Conservation (phyloP, 2,113 vertebrate genomes). For the Odocoileus hemionus region DNA sequence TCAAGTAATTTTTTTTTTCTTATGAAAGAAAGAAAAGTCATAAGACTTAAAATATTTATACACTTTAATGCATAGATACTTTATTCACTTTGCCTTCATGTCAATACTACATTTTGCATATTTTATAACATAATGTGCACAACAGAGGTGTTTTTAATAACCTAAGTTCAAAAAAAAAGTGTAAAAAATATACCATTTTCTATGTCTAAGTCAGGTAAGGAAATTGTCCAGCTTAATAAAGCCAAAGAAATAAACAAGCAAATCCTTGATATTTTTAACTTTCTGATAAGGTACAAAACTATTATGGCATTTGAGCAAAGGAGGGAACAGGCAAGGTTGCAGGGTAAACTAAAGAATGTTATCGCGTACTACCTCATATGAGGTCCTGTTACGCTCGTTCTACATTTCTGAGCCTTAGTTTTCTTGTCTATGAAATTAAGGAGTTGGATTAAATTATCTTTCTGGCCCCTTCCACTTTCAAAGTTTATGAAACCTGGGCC, state of each 20-base stretch:
- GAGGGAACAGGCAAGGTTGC: not conserved
- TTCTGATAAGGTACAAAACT: not conserved
- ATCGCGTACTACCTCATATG: not conserved
- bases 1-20: not conserved
- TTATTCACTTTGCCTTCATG: not conserved
- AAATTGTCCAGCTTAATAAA: not conserved
- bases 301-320: not conserved
- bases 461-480: not conserved
- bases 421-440: not conserved
- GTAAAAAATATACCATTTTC: not conserved
- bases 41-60: not conserved
- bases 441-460: not conserved
- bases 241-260: not conserved
- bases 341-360: not conserved
- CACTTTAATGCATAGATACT: not conserved
- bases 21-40: not conserved
- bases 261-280: not conserved
- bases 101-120: not conserved
- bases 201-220: not conserved
- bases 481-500: not conserved
- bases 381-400: not conserved
- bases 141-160: not conserved
- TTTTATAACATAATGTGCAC: not conserved
- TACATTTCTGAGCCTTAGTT: not conserved
- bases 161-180: not conserved